phyloP scores from a whole-genome alignment of 64 coral and sea anemone genomes.

The Dendronephthya gigantea region DNA sequence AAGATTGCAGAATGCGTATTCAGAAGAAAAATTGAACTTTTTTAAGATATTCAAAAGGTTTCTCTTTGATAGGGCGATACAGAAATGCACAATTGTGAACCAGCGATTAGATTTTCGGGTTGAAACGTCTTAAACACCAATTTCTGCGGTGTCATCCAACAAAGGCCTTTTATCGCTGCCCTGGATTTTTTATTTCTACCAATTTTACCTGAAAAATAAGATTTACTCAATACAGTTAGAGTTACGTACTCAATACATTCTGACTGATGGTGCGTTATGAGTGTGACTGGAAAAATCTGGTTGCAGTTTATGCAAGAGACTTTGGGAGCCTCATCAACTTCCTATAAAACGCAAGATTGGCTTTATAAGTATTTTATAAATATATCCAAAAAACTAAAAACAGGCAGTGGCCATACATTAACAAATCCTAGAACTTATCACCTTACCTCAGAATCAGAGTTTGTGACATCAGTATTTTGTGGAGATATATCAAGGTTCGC shows the following conservation, averaged over 20 bases:
- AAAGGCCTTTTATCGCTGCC: neutral
- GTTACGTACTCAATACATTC: neutral
- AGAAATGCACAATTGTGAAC: too few species aligned
- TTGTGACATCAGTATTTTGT: neutral
- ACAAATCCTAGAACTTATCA: neutral
- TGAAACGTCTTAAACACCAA: too few species aligned
- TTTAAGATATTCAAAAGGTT: too few species aligned
- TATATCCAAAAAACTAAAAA: neutral
- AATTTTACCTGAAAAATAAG: too few species aligned
- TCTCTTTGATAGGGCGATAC: too few species aligned
- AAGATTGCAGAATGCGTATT: too few species aligned
- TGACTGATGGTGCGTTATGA: neutral
- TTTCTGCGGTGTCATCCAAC: too few species aligned
- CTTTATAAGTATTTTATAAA: neutral
- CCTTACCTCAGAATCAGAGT: neutral
- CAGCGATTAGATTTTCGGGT: too few species aligned
- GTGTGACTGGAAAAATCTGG: neutral
- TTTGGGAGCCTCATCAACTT: neutral
- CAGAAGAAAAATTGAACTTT: too few species aligned
- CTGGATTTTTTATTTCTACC: too few species aligned
- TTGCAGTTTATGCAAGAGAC: neutral
- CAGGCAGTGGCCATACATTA: neutral
- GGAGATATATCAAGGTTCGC: neutral
- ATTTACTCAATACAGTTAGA: too few species aligned
- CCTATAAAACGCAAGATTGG: neutral